A percentile compares a stretch with the other conserved stretches of the same genome.
Conservation (phyloP, 2,113 vertebrate species). For the Phalacrocorax pelagicus region DNA sequence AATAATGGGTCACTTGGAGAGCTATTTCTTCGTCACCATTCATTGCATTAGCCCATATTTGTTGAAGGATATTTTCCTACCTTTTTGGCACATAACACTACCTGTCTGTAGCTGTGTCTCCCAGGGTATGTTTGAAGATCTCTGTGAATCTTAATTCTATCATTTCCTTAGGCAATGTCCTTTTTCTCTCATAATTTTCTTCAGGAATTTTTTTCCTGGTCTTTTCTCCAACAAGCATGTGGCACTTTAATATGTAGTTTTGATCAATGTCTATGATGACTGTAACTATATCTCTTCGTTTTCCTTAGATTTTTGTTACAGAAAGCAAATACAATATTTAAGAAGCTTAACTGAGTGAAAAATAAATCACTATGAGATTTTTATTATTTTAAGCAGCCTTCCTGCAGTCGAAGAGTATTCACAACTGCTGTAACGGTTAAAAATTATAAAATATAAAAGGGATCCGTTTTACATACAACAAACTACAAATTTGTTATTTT, state of each 20-base stretch:
- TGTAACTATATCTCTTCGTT: neutral
- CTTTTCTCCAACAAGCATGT: neutral
- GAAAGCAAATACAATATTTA: neutral
- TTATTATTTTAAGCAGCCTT: neutral
- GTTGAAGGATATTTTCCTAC: neutral
- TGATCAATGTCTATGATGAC: too few relatives aligned
- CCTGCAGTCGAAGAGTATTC: neutral
- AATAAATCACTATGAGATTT: neutral
- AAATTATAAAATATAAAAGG: neutral
- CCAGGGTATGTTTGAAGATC: too few relatives aligned
- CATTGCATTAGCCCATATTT: rapidly evolving
- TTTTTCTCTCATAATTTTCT: too few relatives aligned
- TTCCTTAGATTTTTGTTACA: neutral
- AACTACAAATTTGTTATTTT: neutral
- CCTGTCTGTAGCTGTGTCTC: too few relatives aligned
- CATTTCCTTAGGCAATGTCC: too few relatives aligned
- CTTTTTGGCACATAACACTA: too few relatives aligned
- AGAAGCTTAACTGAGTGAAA: neutral
- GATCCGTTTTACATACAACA: neutral
- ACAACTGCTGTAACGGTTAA: neutral
- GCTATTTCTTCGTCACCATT: neutral
- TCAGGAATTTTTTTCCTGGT: neutral
- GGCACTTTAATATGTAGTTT: neutral
- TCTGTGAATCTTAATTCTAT: too few relatives aligned
- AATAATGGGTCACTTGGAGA: neutral